Conservation (phyloP, 2,797 vertebrate species). For the Sebastes alutus region DNA sequence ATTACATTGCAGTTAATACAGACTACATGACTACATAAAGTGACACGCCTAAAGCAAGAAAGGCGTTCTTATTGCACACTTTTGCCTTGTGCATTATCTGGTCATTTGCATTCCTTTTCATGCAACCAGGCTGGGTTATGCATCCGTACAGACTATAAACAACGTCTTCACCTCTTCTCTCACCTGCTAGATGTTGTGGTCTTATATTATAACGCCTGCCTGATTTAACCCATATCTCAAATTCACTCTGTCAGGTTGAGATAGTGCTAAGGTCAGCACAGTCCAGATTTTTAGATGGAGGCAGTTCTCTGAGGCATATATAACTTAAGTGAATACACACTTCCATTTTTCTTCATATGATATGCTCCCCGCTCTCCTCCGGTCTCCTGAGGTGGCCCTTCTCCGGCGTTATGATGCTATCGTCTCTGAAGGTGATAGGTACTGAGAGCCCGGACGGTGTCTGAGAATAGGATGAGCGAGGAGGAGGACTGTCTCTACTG, state of each 20-base stretch:
- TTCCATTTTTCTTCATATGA: slow-evolving; percentile 41
- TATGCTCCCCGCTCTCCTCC: slow-evolving; percentile 27
- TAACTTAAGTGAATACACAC: slow-evolving; percentile 43
- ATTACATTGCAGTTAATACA: too few species aligned
- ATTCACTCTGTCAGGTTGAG: neutral
- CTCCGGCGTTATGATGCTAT: slow-evolving; percentile 37
- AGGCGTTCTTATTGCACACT: too few species aligned
- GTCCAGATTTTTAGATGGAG: slow-evolving; percentile 17
- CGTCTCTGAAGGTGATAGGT: slow-evolving; percentile 72
- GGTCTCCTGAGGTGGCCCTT: slow-evolving; percentile 45
- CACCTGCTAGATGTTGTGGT: neutral
- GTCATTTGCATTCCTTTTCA: too few species aligned
- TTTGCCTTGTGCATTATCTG: too few species aligned
- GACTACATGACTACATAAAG: too few species aligned
- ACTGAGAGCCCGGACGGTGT: slow-evolving; percentile 61
- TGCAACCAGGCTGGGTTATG: too few species aligned
- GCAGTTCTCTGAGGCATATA: slow-evolving; percentile 13
- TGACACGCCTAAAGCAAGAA: too few species aligned
- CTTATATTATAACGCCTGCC: slow-evolving; percentile 6
- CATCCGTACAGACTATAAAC: neutral
- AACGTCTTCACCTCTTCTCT: neutral
- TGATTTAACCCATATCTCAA: slow-evolving; percentile 11
- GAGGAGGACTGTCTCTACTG: slow-evolving; percentile 67
- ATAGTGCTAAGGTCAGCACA: slow-evolving; percentile 17
- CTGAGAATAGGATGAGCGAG: slow-evolving; percentile 67